phyloP scores from a whole-genome alignment of 2,888 invertebrate species.

The Panzeria rudis region DNA sequence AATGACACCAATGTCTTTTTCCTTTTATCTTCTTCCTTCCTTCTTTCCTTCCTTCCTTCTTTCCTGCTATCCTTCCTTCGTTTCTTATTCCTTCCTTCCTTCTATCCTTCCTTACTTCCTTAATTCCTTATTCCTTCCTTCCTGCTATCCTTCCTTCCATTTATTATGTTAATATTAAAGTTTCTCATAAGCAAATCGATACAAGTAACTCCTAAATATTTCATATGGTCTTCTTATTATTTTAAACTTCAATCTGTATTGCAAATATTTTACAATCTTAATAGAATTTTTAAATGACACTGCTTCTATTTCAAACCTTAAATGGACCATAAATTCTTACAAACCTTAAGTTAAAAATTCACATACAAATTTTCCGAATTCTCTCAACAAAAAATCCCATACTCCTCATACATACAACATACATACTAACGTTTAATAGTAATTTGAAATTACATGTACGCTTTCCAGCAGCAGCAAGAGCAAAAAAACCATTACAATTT shows the following conservation, averaged over 20 bases:
- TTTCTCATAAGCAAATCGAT: background rate
- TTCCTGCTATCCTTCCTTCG: no score
- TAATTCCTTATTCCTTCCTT: no score
- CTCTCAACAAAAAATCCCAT: constrained; percentile 30
- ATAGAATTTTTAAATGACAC: constrained; percentile 13
- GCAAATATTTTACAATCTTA: background rate
- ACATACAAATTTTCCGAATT: constrained; percentile 48
- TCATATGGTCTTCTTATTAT: background rate
- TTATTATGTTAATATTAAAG: background rate
- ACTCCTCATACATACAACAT: background rate
- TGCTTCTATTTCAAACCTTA: constrained; percentile 21
- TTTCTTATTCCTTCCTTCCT: no score
- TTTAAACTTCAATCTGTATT: background rate
- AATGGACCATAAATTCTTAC: constrained; percentile 9
- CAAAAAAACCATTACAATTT: constrained; percentile 63
- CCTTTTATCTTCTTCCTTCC: no score
- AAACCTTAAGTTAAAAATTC: constrained; percentile 16
- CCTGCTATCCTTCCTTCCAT: background rate
- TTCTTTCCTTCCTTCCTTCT: no score
- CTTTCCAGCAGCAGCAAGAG: background rate
- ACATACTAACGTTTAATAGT: background rate
- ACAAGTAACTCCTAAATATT: background rate
- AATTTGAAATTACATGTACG: constrained; percentile 45
- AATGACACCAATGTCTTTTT: no score
- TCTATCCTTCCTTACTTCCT: no score